Evolutionary conservation across 1,140 invertebrate genomes (phyloP), one percentile per base, ranked within the genome.

Genomic region (Psix sp.): DNA sequence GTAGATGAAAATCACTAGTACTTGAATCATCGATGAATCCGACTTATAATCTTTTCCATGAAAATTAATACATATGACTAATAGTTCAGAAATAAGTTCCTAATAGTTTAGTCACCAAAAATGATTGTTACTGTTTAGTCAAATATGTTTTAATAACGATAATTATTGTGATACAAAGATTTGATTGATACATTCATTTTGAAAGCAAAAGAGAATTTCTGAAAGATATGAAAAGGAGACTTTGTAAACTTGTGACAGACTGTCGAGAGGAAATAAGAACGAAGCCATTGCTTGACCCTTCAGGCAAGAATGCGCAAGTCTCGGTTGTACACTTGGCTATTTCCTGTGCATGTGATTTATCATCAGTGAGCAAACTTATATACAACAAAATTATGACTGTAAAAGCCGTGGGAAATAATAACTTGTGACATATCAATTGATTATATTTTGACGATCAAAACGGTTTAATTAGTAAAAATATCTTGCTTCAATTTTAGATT

Each of bases 261-360:
- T 39, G 56, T 24, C 21, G 43, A 33, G 39, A 15, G 13, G 17
- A 63, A 29, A 51, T 16, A 29, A 62, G 46, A 51, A 52, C 1
- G 38, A 63, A 43, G 20, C 14, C 39, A 18, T 39, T 15, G 29
- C 18, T 52, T 66, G 62, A 59, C 45, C 63, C 63, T 68, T 51
- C 43, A 42, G 46, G 46, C 39, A 16, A 45, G 45, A 68, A 29
- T 59, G 52, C 35, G 21, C 52, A 38, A 56, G 38, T 66, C 36
- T 43, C 24, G 26, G 13, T 21, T 36, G 52, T 51, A 57, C 60
- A 45, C 20, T 11, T 13, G 16, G 43, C 45, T 35, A 68, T 59
- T 68, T 68, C 65, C 65, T 68, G 46, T 45, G 52, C 54, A 24
- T 9, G 38, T 68, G 54, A 59, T 60, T 60, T 68, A 59, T 68